A percentile compares a stretch with the other conserved stretches of the same genome.
Conservation (phyloP, 2,888 invertebrate species). For the Sclerodermus sp. region DNA sequence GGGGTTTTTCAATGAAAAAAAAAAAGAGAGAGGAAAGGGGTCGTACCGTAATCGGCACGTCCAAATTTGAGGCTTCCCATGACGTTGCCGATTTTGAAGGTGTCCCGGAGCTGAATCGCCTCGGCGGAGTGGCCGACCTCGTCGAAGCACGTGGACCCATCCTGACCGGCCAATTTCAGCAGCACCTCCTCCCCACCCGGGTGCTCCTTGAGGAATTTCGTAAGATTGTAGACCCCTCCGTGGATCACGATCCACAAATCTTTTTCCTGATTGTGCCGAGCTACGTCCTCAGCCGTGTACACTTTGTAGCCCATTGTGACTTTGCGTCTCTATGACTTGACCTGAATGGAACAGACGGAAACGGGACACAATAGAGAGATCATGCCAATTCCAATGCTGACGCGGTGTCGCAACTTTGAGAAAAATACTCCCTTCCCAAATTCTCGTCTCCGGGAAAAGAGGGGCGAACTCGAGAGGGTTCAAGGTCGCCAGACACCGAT, state of each 20-base stretch:
- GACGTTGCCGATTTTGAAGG: slow-evolving; percentile 64
- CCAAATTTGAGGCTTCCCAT: slow-evolving; percentile 26
- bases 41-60: background rate
- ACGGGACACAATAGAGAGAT: too few species aligned
- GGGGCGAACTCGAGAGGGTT: too few species aligned
- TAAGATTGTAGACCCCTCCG: slow-evolving; percentile 63
- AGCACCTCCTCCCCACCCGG: slow-evolving; percentile 68
- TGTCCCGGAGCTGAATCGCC: slow-evolving; percentile 65
- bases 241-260: slow-evolving; percentile 63
- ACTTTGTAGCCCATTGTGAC: slow-evolving; percentile 8
- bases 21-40: background rate
- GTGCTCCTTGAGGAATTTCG: slow-evolving; percentile 63
- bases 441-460: too few species aligned
- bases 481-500: too few species aligned
- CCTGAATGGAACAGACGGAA: too few species aligned
- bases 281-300: slow-evolving; percentile 57
- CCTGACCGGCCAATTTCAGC: slow-evolving; percentile 61
- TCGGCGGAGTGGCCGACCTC: slow-evolving; percentile 72
- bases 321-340: too few species aligned
- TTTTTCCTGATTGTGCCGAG: slow-evolving; percentile 56
- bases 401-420: too few species aligned
- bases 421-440: too few species aligned
- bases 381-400: too few species aligned
- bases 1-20: too few species aligned
- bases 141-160: slow-evolving; percentile 67